Conservation (phyloP, 2,888 invertebrate species). For the Alloplasta piceator region DNA sequence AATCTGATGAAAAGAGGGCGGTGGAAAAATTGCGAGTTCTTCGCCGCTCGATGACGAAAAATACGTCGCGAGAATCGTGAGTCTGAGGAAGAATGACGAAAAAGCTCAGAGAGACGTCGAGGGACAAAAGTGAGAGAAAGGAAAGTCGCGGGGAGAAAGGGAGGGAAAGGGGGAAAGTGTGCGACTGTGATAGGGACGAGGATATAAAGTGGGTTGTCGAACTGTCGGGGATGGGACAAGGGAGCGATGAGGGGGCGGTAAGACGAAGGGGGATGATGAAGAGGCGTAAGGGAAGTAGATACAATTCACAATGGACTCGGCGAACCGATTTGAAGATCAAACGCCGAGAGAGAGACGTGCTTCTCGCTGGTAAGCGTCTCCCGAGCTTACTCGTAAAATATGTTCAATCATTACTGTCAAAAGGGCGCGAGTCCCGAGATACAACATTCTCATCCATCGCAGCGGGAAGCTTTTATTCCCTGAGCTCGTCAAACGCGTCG, state of each 20-base stretch:
- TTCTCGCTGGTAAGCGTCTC: slow-evolving; percentile 66
- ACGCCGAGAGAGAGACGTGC: slow-evolving; percentile 68
- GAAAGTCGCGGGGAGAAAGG: slow-evolving; percentile 26
- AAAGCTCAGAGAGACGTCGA: slow-evolving; percentile 13
- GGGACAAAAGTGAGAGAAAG: slow-evolving; percentile 34
- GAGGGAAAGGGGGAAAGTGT: slow-evolving; percentile 19
- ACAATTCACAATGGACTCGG: slow-evolving; percentile 82
- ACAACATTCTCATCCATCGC: neutral
- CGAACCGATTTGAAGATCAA: slow-evolving; percentile 82
- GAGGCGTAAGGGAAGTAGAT: slow-evolving; percentile 78
- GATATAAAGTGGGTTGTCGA: slow-evolving; percentile 52
- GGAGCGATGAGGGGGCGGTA: slow-evolving; percentile 28
- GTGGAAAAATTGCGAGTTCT: slow-evolving; percentile 42
- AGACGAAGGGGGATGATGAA: slow-evolving; percentile 63
- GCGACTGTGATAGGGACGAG: slow-evolving; percentile 63
- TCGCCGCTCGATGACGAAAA: slow-evolving; percentile 16
- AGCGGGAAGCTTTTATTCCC: neutral
- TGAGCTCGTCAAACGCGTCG: neutral
- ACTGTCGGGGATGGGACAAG: neutral
- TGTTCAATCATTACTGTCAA: too few species aligned
- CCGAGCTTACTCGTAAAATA: neutral
- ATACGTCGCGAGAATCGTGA: slow-evolving; percentile 23
- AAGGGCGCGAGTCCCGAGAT: neutral
- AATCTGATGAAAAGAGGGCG: slow-evolving; percentile 68
- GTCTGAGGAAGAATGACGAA: slow-evolving; percentile 61